These are phyloP conservation scores for Diarsia rubi DNA, from an alignment of 2,888 invertebrate species.

Conservation along the genomic window DNA sequence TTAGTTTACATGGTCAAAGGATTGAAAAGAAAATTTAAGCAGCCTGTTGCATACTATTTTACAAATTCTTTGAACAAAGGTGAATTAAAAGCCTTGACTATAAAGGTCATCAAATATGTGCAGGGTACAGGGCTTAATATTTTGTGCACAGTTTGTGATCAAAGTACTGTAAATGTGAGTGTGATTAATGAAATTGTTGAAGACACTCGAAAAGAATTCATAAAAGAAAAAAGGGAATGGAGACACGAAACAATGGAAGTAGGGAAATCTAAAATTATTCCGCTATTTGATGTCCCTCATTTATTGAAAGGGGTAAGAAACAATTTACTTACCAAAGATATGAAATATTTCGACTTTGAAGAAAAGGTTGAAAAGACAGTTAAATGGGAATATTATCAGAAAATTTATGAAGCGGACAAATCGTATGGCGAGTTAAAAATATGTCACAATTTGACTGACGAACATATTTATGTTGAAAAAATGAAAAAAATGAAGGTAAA, in stretches of 20 bases:
- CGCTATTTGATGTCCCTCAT: constrained; percentile 19
- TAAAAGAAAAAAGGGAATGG: constrained; percentile 12
- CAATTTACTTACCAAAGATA: constrained; percentile 15
- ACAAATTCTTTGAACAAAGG: not conserved
- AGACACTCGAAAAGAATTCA: not conserved
- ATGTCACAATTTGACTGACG: no score
- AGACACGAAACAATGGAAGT: constrained; percentile 6
- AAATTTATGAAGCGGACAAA: no score
- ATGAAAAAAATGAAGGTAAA: no score
- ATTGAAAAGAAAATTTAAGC: not conserved
- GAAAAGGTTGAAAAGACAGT: constrained; percentile 12
- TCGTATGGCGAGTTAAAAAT: no score
- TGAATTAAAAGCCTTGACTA: not conserved
- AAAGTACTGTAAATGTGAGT: not conserved
- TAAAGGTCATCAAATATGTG: not conserved
- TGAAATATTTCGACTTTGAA: constrained; percentile 15
- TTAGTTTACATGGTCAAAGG: not conserved
- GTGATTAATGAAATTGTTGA: not conserved
- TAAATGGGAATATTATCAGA: constrained; percentile 22
- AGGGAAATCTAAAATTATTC: constrained; percentile 8
- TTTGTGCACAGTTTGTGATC: constrained; percentile 3
- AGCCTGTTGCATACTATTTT: constrained; percentile 4
- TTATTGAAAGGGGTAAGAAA: constrained; percentile 23
- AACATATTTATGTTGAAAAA: no score
- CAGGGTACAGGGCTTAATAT: not conserved